Evolutionary conservation across 1,140 invertebrate genomes (phyloP).

Genomic region (Berghia stephanieae): DNA sequence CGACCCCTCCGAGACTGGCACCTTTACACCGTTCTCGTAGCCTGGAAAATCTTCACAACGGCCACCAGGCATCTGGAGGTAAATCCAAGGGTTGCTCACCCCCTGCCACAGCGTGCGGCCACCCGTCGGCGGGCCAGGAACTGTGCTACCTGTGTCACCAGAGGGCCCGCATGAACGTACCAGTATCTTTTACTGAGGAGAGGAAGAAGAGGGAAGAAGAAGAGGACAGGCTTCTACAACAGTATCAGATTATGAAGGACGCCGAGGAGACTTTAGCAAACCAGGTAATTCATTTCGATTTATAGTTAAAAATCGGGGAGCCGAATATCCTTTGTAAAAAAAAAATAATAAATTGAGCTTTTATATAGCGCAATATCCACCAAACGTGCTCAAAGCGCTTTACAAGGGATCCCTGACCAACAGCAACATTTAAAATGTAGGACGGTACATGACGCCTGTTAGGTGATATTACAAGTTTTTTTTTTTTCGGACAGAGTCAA

Average conservation of each 20-base stretch:
- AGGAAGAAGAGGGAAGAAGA: constrained; percentile 58
- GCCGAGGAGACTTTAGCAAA: constrained; percentile 61
- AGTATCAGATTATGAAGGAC: constrained; percentile 65
- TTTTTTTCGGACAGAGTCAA: too few relatives aligned
- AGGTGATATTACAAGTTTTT: too few relatives aligned
- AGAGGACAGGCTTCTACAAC: constrained; percentile 63
- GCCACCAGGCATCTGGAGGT: not conserved
- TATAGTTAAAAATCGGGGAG: too few relatives aligned
- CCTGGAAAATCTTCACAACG: constrained; percentile 31
- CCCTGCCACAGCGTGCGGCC: constrained; percentile 54
- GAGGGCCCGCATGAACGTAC: constrained; percentile 61
- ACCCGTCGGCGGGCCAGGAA: constrained; percentile 64
- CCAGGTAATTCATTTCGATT: constrained; percentile 49
- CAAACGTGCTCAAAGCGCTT: too few relatives aligned
- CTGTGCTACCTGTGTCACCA: constrained; percentile 67
- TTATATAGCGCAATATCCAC: too few relatives aligned
- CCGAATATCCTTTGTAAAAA: too few relatives aligned
- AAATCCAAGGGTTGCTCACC: constrained; percentile 32
- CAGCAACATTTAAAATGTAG: too few relatives aligned
- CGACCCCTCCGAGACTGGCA: constrained; percentile 43
- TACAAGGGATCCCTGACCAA: too few relatives aligned
- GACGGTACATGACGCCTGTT: too few relatives aligned
- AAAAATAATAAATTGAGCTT: too few relatives aligned
- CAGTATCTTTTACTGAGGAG: constrained; percentile 64
- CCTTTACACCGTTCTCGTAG: constrained; percentile 44